Evolutionary conservation across 2,797 vertebrate genomes (phyloP).

Genomic region (Alauda arvensis): DNA sequence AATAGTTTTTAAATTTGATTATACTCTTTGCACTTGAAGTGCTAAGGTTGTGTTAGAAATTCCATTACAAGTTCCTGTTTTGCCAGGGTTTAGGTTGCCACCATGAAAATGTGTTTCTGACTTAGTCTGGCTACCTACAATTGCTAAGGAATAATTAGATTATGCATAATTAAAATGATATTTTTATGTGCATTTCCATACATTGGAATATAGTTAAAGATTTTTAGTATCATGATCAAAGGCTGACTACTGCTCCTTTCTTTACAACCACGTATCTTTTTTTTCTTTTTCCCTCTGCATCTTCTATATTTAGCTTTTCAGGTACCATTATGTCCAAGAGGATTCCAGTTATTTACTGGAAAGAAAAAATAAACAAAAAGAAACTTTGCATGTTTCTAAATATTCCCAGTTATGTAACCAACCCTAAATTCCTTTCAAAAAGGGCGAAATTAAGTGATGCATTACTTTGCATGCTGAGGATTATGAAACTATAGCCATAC

Average conservation of each 20-base stretch:
- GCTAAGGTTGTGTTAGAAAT: conserved; percentile 57
- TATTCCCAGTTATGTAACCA: not conserved
- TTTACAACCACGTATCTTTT: not conserved
- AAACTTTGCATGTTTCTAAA: not conserved
- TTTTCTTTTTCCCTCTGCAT: not conserved
- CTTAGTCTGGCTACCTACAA: conserved; percentile 27
- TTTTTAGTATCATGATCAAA: not conserved
- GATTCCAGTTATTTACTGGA: not conserved
- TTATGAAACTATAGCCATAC: not conserved
- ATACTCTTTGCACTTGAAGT: conserved; percentile 47
- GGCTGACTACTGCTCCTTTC: not conserved
- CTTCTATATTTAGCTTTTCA: not conserved
- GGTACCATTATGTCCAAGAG: not conserved
- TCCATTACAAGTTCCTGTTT: conserved; percentile 44
- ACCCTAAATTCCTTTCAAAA: not conserved
- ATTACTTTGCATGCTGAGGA: not conserved
- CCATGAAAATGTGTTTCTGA: conserved; percentile 49
- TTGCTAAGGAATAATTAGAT: conserved; percentile 3
- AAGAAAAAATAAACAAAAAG: not conserved
- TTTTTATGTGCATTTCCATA: conserved; percentile 7
- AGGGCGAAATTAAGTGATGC: not conserved
- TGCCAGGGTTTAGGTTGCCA: conserved; percentile 43
- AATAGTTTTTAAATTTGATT: conserved; percentile 64
- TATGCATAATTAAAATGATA: not conserved
- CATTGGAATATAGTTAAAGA: not conserved